Percentiles rank a stretch among this genome's conserved stretches.
phyloP scores from a whole-genome alignment of 1,140 invertebrate species.

The Onthophagus taurus region DNA sequence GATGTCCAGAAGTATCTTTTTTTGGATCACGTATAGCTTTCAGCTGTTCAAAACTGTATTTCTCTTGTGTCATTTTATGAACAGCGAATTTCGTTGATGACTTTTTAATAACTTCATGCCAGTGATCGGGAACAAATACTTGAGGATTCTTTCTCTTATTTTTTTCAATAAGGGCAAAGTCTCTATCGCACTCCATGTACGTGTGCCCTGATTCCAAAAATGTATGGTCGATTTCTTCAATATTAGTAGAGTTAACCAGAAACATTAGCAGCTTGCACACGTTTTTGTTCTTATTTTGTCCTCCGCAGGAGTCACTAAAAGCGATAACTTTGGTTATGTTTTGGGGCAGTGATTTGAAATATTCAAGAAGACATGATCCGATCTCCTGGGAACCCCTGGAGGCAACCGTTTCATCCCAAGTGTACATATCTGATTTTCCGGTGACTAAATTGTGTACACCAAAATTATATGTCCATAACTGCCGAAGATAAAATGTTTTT shows the following conservation, averaged over 20 bases:
- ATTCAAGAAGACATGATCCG: slow-evolving; percentile 9
- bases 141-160: slow-evolving; percentile 10
- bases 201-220: slow-evolving; percentile 10
- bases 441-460: slow-evolving; percentile 13
- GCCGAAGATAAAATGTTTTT: slow-evolving; percentile 16
- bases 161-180: slow-evolving; percentile 9
- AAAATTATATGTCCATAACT: slow-evolving; percentile 16
- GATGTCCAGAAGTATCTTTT: no score
- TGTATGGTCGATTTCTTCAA: slow-evolving; percentile 14
- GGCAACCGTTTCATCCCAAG: slow-evolving; percentile 18
- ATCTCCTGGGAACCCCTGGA: slow-evolving; percentile 16
- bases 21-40: no score
- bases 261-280: slow-evolving; percentile 17
- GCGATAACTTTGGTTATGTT: slow-evolving; percentile 13
- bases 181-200: slow-evolving; percentile 13
- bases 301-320: slow-evolving; percentile 18
- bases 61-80: slow-evolving; percentile 5
- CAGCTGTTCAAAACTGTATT: no score
- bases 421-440: slow-evolving; percentile 13
- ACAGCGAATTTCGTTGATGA: slow-evolving; percentile 6
- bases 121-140: slow-evolving; percentile 11
- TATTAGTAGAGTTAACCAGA: slow-evolving; percentile 14
- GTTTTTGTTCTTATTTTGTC: slow-evolving; percentile 22
- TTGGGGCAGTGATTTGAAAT: slow-evolving; percentile 8
- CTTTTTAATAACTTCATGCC: slow-evolving; percentile 4